Percentiles rank a stretch among this genome's conserved stretches.
phyloP scores from a whole-genome alignment of 2,888 invertebrate species.

The Dugesia japonica region DNA sequence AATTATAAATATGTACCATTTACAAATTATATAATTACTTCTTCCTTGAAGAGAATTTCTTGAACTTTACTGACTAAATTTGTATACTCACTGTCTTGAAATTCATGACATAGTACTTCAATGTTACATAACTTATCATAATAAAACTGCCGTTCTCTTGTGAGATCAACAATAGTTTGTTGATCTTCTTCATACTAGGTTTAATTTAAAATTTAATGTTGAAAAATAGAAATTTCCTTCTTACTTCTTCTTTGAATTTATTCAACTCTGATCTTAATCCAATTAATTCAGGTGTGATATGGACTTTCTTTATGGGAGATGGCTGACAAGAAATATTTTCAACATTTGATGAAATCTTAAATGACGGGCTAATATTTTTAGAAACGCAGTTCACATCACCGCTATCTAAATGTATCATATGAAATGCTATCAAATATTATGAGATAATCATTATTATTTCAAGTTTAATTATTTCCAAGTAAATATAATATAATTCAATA shows the following conservation, averaged over 20 bases:
- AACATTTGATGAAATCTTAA: background rate
- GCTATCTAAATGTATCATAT: background rate
- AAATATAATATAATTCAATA: no score
- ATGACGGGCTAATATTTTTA: background rate
- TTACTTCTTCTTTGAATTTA: slow-evolving; percentile 6
- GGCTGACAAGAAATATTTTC: background rate
- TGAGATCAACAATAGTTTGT: slow-evolving; percentile 7
- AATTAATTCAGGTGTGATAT: background rate
- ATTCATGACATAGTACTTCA: background rate
- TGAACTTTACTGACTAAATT: slow-evolving; percentile 1
- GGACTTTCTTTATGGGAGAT: background rate
- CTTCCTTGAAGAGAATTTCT: slow-evolving; percentile 2
- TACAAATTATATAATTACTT: no score
- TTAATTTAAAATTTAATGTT: background rate
- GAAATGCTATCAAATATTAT: no score
- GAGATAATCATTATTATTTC: no score
- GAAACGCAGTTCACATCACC: background rate
- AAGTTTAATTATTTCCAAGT: no score
- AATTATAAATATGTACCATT: no score
- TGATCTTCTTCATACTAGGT: slow-evolving; percentile 12
- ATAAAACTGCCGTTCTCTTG: slow-evolving; percentile 5
- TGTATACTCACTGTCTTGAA: background rate
- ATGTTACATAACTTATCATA: slow-evolving; percentile 8
- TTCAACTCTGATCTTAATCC: background rate
- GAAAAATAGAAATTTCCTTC: background rate